Evolutionary conservation across 2,888 invertebrate species (phyloP), one percentile per base, ranked within the genome.

Genomic region (Automeris io): DNA sequence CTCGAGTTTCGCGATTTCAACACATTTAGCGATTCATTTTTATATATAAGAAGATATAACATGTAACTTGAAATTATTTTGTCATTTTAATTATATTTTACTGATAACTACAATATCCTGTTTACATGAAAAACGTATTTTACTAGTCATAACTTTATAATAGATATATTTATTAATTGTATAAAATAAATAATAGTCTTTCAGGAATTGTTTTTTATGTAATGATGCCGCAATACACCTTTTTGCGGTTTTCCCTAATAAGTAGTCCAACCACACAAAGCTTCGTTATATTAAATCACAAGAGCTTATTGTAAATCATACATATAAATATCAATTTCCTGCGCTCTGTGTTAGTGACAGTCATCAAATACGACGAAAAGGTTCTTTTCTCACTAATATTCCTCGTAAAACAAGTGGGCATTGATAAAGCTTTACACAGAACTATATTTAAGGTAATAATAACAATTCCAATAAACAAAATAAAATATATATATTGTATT

Each of bases 351-450:
- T 5, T 29, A 9, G 7, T 3, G 6, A 16, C 8, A 4, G 25
- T 16, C 16, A 18, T 25, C n/a, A 21, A 19, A 8, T n/a, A 36
- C 36, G 43, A 41, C 51, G 39, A 48, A 45, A 49, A 51, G 57
- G 53, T 42, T 55, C 53, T 46, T 46, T 50, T 42, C 50, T 50
- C 11, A 21, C 11, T 31, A 18, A 3, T 24, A 22, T 54, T 43
- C 40, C 23, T 12, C 18, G 25, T 43, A 39, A 29, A 21, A 18
- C 3, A 37, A 37, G 18, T 32, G 32, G 29, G 32, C 22, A 47
- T 38, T 37, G 35, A n/a, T 31, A 37, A n/a, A 12, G 18, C 16
- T 18, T 7, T 11, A 39, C 36, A 34, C 16, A 33, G 34, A 31
- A 37, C 11, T 37, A 22, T 32, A 11, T 18, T 37, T 16, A 22